Conservation (phyloP, 2,888 invertebrate genomes). For the Asteroscopus sphinx region DNA sequence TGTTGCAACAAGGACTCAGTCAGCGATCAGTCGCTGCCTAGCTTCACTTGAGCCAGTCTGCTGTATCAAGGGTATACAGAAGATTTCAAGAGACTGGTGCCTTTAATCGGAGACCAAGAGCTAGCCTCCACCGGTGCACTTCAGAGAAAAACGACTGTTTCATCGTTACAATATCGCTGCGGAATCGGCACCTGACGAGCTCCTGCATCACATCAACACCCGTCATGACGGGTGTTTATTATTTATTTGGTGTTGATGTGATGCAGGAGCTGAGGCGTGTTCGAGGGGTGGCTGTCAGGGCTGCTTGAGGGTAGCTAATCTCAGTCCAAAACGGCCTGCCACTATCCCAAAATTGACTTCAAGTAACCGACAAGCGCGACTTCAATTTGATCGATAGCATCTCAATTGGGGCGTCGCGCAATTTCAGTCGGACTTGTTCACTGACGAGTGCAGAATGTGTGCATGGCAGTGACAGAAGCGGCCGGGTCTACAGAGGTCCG, state of each 20-base stretch:
- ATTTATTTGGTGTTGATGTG: constrained; percentile 36
- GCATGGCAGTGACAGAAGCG: too few relatives aligned
- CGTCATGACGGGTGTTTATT: too few relatives aligned
- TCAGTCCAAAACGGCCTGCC: constrained; percentile 45
- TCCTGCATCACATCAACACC: too few relatives aligned
- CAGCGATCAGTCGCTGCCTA: too few relatives aligned
- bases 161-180: neutral
- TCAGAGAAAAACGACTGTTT: too few relatives aligned
- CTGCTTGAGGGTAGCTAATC: constrained; percentile 37
- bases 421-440: neutral
- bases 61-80: too few relatives aligned
- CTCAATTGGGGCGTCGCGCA: neutral
- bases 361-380: constrained; percentile 11
- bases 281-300: constrained; percentile 12
- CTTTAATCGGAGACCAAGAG: too few relatives aligned
- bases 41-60: too few relatives aligned
- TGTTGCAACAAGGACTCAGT: too few relatives aligned
- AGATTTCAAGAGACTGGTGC: too few relatives aligned
- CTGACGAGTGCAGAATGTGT: too few relatives aligned
- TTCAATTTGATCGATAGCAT: constrained; percentile 3
- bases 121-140: too few relatives aligned
- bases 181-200: constrained; percentile 50
- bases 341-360: constrained; percentile 39
- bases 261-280: constrained; percentile 3
- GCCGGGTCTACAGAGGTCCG: constrained; percentile 17